Base-by-base conservation (phyloP, 2,888 invertebrate species). In the Caenorhabditis uteleia region DNA sequence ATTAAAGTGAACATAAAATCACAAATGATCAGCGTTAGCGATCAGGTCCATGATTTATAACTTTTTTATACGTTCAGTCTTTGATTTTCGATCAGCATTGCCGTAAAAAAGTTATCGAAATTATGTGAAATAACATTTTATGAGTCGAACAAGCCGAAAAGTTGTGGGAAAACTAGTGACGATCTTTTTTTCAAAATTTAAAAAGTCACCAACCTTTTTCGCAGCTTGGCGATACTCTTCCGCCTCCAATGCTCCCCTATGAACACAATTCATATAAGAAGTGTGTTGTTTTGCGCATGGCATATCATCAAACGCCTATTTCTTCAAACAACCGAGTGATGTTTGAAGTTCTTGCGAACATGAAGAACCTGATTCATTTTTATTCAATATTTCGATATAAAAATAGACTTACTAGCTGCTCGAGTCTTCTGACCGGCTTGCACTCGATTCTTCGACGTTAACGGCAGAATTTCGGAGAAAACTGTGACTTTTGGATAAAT, bases 291-390 rank as follows among this genome's bases (percentile, higher is more conserved):
- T 70, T 1, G 53, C 50, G 45, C 82, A 82, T 25, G 75, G 80
- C 33, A 69, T 40, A 55, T 82, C 79, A 49, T 82, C 82, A 46
- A 74, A 80, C 45, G 82, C 82, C 79, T 78, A 80, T 61, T 82
- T 82, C 51, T 79, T 78, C 47, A 82, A 50, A 45, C 82, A 82
- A 25, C 77, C 73, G 53, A 82, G 82, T 39, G 82, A 56, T 12
- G 74, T 68, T 61, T 80, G 81, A 16, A 80, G 57, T 55, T 82
- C 81, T 65, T 78, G 77, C 16, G 78, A 77, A 58, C 82, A 82
- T 12, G 78, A 72, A 0, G 73, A 72, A 12, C 70, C 80, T 80
- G 47, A 53, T 76, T n/a, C n/a, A n/a, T n/a, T n/a, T n/a, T n/a
- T n/a, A n/a, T n/a, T n/a, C n/a, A n/a, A n/a, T n/a, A n/a, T n/a